Percentiles rank a stretch among this genome's conserved stretches.
phyloP scores from a whole-genome alignment of 2,113 vertebrate species.

The Eidolon helvum region DNA sequence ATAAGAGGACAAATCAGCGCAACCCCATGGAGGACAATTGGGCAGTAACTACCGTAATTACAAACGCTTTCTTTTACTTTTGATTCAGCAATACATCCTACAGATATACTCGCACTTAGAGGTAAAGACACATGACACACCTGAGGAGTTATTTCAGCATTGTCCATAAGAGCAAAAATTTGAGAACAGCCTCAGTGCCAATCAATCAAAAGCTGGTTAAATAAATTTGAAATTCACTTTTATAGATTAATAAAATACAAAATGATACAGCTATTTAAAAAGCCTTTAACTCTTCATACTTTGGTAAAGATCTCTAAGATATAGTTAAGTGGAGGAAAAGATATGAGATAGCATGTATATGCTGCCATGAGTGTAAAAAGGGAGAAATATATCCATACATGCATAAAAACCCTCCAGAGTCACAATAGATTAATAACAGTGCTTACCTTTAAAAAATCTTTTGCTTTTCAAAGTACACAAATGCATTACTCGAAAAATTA shows the following conservation, averaged over 20 bases:
- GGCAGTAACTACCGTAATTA: background rate
- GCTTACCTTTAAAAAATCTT: background rate
- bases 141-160: background rate
- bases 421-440: background rate
- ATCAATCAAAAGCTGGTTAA: background rate
- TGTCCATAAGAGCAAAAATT: background rate
- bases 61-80: background rate
- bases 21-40: background rate
- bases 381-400: background rate
- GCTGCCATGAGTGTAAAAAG: background rate
- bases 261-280: background rate
- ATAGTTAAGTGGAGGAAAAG: background rate
- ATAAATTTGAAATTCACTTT: background rate
- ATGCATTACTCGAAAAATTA: background rate
- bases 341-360: rapidly evolving
- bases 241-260: conserved; percentile 27
- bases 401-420: background rate
- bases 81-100: background rate
- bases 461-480: background rate
- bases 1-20: background rate
- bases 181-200: background rate
- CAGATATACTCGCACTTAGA: background rate
- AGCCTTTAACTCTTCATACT: background rate
- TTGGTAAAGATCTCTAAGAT: background rate
- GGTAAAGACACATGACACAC: background rate